Percentiles rank a stretch among this genome's conserved stretches.
phyloP scores from a whole-genome alignment of 2,113 vertebrate genomes.

The Gymnogyps californianus region DNA sequence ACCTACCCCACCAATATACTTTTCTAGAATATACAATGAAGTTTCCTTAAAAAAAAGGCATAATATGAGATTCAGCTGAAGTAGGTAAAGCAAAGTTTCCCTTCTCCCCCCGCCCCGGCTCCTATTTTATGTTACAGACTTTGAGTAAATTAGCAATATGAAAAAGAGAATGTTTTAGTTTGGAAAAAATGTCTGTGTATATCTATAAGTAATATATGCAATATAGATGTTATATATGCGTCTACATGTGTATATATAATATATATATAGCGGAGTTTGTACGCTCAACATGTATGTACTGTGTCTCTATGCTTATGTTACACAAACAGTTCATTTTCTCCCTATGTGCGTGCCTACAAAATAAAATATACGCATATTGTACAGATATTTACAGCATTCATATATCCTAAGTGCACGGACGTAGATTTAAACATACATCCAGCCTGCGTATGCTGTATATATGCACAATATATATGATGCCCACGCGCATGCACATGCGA shows the following conservation, averaged over 20 bases:
- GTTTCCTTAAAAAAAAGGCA: constrained; percentile 63
- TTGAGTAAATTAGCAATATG: constrained; percentile 8
- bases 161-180: not conserved
- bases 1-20: constrained; percentile 71
- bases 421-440: not conserved
- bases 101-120: not conserved
- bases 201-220: not conserved
- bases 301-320: not conserved
- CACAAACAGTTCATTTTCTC: not conserved
- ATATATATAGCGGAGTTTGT: not conserved
- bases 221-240: not conserved
- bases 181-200: not conserved
- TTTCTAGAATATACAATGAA: constrained; percentile 78
- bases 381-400: constrained; percentile 24
- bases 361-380: not conserved
- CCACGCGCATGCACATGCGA: accelerated
- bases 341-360: not conserved
- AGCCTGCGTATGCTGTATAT: not conserved
- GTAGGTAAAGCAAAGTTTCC: constrained; percentile 41
- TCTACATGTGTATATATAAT: not conserved
- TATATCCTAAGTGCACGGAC: not conserved
- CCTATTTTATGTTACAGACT: not conserved
- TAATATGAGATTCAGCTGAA: constrained; percentile 45
- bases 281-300: not conserved
- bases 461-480: not conserved